Percentiles rank a stretch among this genome's conserved stretches.
Conservation (phyloP, 2,888 invertebrate species). For the Brachyptera putata region DNA sequence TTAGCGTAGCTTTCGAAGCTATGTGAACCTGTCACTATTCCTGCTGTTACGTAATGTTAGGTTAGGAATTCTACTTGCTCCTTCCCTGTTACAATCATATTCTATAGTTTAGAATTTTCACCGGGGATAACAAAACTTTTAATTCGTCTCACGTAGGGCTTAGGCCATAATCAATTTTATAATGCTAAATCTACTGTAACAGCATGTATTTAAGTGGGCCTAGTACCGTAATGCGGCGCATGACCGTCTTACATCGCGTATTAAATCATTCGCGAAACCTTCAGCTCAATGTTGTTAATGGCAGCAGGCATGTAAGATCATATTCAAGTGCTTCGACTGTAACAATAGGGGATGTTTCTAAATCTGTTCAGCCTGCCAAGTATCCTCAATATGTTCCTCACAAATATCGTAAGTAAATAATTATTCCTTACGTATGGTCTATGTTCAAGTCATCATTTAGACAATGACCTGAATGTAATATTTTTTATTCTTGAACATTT, state of each 20-base stretch:
- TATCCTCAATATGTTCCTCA: constrained; percentile 79
- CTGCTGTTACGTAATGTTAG: no score
- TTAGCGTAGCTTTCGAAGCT: no score
- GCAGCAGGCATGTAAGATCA: background rate
- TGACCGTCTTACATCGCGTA: constrained; percentile 8
- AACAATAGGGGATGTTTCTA: constrained; percentile 70
- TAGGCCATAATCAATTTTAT: no score
- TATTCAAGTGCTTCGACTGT: constrained; percentile 42
- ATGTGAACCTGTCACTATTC: no score
- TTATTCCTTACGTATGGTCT: background rate
- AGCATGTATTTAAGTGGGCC: no score
- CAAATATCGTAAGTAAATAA: constrained; percentile 77
- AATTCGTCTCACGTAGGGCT: no score
- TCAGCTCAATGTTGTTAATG: constrained; percentile 11
- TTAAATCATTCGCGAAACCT: background rate
- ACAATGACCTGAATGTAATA: constrained; percentile 21
- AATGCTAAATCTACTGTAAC: no score
- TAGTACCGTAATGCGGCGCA: constrained; percentile 2
- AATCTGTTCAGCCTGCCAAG: constrained; percentile 57
- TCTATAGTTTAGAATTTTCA: no score
- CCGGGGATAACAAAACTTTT: no score
- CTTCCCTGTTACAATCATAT: no score
- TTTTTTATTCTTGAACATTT: constrained; percentile 22
- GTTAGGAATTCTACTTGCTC: no score
- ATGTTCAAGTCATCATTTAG: background rate